A percentile compares a stretch with the other conserved stretches of the same genome.
These are phyloP conservation scores for Anagrus nilaparvatae DNA, from an alignment of 1,140 invertebrate species.

Conservation along the genomic window DNA sequence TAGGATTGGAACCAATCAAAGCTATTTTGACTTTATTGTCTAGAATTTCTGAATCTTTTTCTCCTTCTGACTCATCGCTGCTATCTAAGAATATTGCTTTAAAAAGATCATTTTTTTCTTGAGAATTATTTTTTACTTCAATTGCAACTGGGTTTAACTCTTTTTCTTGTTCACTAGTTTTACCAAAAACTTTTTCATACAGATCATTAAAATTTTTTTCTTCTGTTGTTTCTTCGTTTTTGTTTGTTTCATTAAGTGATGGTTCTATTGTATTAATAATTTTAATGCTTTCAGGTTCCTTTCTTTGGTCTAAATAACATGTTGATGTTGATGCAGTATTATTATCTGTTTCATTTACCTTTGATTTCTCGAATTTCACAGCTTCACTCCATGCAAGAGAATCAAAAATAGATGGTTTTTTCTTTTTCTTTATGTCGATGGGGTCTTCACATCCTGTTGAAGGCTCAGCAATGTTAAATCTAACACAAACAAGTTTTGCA, in stretches of 20 bases:
- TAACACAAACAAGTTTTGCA: constrained; percentile 71
- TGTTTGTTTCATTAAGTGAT: neutral
- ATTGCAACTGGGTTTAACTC: neutral
- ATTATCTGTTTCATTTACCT: neutral
- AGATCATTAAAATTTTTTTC: constrained; percentile 27
- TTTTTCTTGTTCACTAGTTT: neutral
- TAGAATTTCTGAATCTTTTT: constrained; percentile 27
- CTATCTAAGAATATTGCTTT: constrained; percentile 58
- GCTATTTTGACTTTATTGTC: constrained; percentile 29
- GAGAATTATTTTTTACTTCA: constrained; percentile 23
- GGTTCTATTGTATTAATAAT: neutral
- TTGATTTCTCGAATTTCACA: constrained; percentile 26
- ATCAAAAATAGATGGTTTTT: constrained; percentile 65
- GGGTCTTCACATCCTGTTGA: constrained; percentile 43
- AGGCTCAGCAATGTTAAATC: constrained; percentile 92
- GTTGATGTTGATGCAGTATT: constrained; percentile 4
- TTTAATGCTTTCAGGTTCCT: neutral
- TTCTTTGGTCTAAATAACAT: neutral
- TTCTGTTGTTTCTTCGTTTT: constrained; percentile 18
- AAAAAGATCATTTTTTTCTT: constrained; percentile 53
- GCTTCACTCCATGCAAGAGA: constrained; percentile 45
- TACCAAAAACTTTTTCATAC: constrained; percentile 31
- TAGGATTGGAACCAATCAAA: constrained; percentile 29
- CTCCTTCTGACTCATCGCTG: constrained; percentile 44
- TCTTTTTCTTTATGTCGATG: constrained; percentile 44